Conservation (phyloP, 2,113 vertebrate species). For the Syrrhaptes paradoxus region DNA sequence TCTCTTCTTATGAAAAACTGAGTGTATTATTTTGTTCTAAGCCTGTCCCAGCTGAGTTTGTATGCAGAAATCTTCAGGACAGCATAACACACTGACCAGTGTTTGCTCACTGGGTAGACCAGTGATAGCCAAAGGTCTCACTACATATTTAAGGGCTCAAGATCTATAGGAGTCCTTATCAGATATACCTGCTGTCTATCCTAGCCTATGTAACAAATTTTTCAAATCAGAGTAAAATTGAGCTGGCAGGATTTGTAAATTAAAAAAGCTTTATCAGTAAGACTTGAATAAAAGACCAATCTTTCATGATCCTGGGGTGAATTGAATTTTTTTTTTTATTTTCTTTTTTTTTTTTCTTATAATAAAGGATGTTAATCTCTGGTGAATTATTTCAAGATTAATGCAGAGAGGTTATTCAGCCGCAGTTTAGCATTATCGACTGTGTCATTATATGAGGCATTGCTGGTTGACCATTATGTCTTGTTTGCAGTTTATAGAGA, state of each 20-base stretch:
- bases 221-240: background rate
- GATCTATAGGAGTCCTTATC: background rate
- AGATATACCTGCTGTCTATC: background rate
- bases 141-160: background rate
- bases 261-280: background rate
- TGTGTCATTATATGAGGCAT: constrained; percentile 19
- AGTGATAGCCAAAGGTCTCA: background rate
- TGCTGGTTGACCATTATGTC: constrained; percentile 32
- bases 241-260: background rate
- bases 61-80: background rate
- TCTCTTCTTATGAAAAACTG: background rate
- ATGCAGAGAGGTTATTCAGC: background rate
- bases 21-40: background rate
- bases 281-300: background rate
- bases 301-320: background rate
- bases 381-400: constrained; percentile 53
- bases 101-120: background rate
- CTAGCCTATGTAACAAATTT: background rate
- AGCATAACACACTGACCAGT: fast-evolving
- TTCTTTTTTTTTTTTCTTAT: background rate
- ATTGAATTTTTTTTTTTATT: background rate
- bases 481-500: constrained; percentile 50
- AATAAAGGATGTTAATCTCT: background rate
- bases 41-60: background rate
- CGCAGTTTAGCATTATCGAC: constrained; percentile 2